Percentiles rank a stretch among this genome's conserved stretches.
Conservation (phyloP, 1,140 invertebrate species). For the Pseudomyrmex dendroicus region DNA sequence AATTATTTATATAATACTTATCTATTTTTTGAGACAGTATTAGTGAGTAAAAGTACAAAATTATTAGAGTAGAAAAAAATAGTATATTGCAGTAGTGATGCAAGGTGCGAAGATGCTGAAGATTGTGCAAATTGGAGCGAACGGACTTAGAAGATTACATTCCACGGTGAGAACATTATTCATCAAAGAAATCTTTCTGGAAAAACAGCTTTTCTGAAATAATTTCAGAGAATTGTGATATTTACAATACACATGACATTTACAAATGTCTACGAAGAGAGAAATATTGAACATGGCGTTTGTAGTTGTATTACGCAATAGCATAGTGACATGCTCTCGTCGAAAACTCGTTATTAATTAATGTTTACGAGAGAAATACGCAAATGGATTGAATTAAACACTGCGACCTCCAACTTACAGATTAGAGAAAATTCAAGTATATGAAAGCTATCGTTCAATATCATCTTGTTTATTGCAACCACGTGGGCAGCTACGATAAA, state of each 20-base stretch:
- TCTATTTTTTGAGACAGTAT: not conserved
- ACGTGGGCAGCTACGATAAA: constrained; percentile 76
- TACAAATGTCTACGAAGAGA: not conserved
- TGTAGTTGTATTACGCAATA: constrained; percentile 21
- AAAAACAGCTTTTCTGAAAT: not conserved
- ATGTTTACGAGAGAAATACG: not conserved
- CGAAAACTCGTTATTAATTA: not conserved
- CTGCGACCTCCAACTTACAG: too few species aligned
- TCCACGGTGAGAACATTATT: constrained; percentile 55
- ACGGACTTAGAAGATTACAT: constrained; percentile 69
- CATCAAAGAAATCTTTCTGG: too few species aligned
- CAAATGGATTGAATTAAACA: not conserved
- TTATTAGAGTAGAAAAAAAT: not conserved
- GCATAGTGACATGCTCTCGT: not conserved
- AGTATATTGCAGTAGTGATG: constrained; percentile 3
- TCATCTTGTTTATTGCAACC: constrained; percentile 44
- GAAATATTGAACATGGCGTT: constrained; percentile 29
- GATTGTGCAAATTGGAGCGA: constrained; percentile 62
- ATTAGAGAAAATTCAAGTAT: not conserved
- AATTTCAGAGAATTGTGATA: not conserved
- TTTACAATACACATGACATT: not conserved
- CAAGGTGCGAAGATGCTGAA: constrained; percentile 67
- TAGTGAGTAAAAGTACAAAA: not conserved
- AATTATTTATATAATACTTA: too few species aligned
- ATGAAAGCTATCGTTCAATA: not conserved